Evolutionary conservation across 2,888 invertebrate genomes (phyloP).

Genomic region (Malachius bipustulatus): DNA sequence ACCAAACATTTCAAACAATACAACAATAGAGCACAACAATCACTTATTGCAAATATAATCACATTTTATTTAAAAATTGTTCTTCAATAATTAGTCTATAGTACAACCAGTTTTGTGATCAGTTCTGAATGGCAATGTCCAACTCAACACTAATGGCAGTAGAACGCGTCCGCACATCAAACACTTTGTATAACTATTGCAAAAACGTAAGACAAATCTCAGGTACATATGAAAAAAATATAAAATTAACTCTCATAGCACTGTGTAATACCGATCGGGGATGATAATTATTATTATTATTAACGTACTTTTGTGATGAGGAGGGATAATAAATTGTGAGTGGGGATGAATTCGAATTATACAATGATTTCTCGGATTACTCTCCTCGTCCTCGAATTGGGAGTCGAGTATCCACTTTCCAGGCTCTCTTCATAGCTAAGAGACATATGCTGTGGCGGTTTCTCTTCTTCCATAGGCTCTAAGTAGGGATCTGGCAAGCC

Average conservation of each 20-base stretch:
- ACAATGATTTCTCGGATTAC: slow-evolving; percentile 93
- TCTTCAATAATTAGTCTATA: slow-evolving; percentile 15
- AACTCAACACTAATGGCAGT: slow-evolving; percentile 16
- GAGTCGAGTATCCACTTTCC: slow-evolving; percentile 89
- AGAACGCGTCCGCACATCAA: slow-evolving; percentile 11
- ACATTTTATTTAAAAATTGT: slow-evolving; percentile 25
- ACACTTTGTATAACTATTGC: neutral
- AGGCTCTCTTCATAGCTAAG: slow-evolving; percentile 87
- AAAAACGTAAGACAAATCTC: slow-evolving; percentile 16
- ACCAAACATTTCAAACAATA: slow-evolving; percentile 14
- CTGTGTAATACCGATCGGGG: neutral
- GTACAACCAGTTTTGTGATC: slow-evolving; percentile 14
- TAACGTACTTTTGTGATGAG: too few species aligned
- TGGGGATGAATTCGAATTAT: slow-evolving; percentile 37
- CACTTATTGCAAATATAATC: slow-evolving; percentile 34
- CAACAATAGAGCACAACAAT: slow-evolving; percentile 29
- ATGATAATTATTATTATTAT: too few species aligned
- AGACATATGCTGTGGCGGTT: slow-evolving; percentile 76
- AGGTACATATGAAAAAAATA: slow-evolving; percentile 25
- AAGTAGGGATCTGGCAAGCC: slow-evolving; percentile 82
- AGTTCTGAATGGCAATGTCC: slow-evolving; percentile 20
- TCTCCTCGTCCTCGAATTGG: slow-evolving; percentile 81
- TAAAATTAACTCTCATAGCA: slow-evolving; percentile 11
- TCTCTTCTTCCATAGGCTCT: slow-evolving; percentile 69
- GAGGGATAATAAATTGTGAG: too few species aligned